Conservation (phyloP, 2,113 vertebrate genomes). For the Chaetorhynchus papuensis region DNA sequence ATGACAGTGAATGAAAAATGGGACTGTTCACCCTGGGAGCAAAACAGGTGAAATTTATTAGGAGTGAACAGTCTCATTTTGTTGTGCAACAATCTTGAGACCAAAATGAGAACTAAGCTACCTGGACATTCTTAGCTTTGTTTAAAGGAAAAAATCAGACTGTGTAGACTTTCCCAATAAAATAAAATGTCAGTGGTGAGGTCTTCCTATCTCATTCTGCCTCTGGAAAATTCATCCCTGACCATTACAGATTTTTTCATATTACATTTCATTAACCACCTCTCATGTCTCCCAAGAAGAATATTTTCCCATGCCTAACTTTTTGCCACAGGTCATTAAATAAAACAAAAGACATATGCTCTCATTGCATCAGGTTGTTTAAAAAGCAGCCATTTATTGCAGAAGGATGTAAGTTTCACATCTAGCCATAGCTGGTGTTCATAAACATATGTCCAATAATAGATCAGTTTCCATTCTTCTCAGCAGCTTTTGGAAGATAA, state of each 20-base stretch:
- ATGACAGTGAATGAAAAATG: background rate
- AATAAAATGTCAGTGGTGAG: background rate
- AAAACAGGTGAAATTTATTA: conserved; percentile 23
- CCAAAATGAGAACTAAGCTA: background rate
- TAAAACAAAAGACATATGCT: background rate
- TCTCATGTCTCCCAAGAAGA: background rate
- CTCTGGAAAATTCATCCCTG: background rate
- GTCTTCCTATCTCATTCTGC: background rate
- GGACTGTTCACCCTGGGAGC: background rate
- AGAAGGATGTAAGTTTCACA: background rate
- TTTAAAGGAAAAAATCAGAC: background rate
- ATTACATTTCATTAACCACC: background rate
- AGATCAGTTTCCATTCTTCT: background rate
- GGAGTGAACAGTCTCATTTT: background rate
- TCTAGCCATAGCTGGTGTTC: background rate
- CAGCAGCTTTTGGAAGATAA: background rate
- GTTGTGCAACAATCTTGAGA: background rate
- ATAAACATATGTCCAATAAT: background rate
- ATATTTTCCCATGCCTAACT: background rate
- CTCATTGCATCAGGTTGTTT: background rate
- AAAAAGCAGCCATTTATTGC: background rate
- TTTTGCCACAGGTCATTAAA: background rate
- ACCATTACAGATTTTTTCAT: background rate
- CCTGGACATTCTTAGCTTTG: background rate
- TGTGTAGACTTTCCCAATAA: background rate